Conservation (phyloP, 2,888 invertebrate genomes). For the Polydrusus pterygomalis region DNA sequence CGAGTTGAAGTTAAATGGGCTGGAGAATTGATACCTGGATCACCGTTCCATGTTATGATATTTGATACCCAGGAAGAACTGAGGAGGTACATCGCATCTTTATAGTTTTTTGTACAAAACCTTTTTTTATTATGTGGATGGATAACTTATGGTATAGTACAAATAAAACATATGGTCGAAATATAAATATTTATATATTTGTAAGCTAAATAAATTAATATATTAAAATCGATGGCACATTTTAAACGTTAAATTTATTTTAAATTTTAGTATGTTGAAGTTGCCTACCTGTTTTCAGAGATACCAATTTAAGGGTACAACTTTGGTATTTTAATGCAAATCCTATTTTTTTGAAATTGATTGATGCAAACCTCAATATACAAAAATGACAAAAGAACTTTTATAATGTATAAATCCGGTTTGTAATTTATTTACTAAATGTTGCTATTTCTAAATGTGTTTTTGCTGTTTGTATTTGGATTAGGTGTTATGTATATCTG, state of each 20-base stretch:
- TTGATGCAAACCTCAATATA: too few relatives aligned
- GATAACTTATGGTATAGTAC: constrained; percentile 20
- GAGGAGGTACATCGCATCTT: constrained; percentile 76
- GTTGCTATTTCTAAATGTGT: too few relatives aligned
- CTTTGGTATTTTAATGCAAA: too few relatives aligned
- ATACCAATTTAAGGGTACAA: too few relatives aligned
- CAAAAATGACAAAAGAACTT: too few relatives aligned
- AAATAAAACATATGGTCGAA: constrained; percentile 22
- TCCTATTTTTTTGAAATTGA: too few relatives aligned
- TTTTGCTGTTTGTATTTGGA: background rate
- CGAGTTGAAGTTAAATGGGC: constrained; percentile 98
- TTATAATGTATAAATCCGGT: too few relatives aligned
- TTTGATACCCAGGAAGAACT: constrained; percentile 99
- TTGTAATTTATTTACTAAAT: background rate
- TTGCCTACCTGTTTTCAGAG: too few relatives aligned
- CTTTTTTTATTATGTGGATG: constrained; percentile 20
- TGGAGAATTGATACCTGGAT: constrained; percentile 97
- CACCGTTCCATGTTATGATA: constrained; percentile 99
- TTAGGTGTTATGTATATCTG: constrained; percentile 1
- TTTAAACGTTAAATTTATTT: background rate
- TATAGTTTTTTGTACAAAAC: constrained; percentile 59
- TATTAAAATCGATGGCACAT: background rate
- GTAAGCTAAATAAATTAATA: background rate
- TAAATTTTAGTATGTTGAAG: too few relatives aligned
- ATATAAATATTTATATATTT: background rate